These are phyloP conservation scores for Poliocrania exsul DNA, from an alignment of 2,797 vertebrate species.

Conservation along the genomic window DNA sequence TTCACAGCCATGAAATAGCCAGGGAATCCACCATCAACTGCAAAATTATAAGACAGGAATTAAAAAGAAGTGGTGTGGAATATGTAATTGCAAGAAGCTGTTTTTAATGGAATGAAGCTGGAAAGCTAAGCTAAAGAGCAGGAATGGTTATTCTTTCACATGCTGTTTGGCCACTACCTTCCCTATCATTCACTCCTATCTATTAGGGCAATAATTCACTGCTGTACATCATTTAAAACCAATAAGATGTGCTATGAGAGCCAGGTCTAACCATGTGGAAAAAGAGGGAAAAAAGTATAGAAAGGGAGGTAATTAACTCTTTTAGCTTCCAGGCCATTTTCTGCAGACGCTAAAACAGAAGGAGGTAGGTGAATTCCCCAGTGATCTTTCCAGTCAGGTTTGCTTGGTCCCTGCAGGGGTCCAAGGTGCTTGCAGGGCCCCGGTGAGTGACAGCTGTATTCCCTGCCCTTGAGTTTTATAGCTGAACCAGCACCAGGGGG, in stretches of 20 bases:
- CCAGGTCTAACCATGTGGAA: conserved; percentile 31
- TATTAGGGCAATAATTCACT: conserved; percentile 12
- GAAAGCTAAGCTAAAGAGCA: background rate
- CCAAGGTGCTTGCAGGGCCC: background rate
- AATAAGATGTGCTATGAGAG: conserved; percentile 26
- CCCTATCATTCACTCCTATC: background rate
- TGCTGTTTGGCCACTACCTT: background rate
- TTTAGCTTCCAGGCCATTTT: conserved; percentile 39
- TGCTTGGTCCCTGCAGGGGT: background rate
- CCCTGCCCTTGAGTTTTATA: conserved; percentile 43
- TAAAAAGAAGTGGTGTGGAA: background rate
- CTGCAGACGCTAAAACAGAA: background rate
- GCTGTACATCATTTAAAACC: conserved; percentile 27
- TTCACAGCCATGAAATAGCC: conserved; percentile 49
- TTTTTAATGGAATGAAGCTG: conserved; percentile 22
- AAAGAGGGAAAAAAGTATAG: conserved; percentile 13
- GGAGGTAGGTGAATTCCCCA: background rate
- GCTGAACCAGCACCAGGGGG: conserved; percentile 51
- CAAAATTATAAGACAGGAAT: conserved; percentile 16
- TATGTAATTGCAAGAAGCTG: background rate
- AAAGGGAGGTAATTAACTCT: conserved; percentile 55
- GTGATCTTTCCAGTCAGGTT: background rate
- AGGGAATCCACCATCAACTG: conserved; percentile 29
- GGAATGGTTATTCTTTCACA: background rate
- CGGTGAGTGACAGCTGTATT: conserved; percentile 26